Evolutionary conservation across 2,113 vertebrate genomes (phyloP).

Genomic region (Lagenorhynchus albirostris): DNA sequence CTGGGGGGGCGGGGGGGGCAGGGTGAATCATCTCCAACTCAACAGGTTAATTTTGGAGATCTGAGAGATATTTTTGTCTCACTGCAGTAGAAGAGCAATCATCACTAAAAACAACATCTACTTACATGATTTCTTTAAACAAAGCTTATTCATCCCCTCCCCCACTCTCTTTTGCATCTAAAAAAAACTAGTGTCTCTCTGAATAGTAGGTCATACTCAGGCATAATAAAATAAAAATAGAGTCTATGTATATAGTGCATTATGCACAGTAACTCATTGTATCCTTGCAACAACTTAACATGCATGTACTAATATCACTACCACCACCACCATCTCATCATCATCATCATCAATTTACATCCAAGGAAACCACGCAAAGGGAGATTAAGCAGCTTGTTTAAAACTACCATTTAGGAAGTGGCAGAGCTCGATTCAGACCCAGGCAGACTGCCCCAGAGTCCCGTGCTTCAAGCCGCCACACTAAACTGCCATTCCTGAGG

Average conservation of each 20-base stretch:
- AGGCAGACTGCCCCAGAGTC: neutral
- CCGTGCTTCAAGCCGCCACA: neutral
- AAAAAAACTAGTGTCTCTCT: neutral
- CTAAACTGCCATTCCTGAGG: neutral
- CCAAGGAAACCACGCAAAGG: neutral
- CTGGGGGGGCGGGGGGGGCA: neutral
- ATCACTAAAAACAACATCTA: neutral
- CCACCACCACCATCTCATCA: rapidly evolving
- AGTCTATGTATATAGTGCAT: neutral
- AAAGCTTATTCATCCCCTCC: neutral
- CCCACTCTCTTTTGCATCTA: neutral
- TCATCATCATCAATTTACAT: neutral
- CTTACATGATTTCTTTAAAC: neutral
- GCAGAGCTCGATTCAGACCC: neutral
- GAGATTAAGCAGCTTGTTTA: neutral
- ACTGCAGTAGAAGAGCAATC: slow-evolving; percentile 30
- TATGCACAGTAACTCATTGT: neutral
- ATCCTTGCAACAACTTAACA: neutral
- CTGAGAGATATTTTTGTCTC: slow-evolving; percentile 45
- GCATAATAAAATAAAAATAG: neutral
- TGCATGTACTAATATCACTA: neutral
- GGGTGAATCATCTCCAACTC: slow-evolving; percentile 30
- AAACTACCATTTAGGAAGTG: neutral
- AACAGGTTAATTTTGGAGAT: slow-evolving; percentile 54
- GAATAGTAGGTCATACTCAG: neutral